Evolutionary conservation across 2,113 vertebrate species (phyloP).

Genomic region (Piaya cayana): DNA sequence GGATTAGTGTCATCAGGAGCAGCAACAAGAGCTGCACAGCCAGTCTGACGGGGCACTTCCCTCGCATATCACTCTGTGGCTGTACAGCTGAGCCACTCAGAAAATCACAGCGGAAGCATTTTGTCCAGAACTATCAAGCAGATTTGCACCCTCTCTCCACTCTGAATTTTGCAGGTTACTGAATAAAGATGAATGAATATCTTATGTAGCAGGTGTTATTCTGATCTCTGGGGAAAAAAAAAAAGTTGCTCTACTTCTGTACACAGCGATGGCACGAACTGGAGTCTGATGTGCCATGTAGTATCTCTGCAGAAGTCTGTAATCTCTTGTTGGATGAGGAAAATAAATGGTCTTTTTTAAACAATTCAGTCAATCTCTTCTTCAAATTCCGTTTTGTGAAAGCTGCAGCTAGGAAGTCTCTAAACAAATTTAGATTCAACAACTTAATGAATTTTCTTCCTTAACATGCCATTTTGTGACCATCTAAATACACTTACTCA

Average conservation of each 20-base stretch:
- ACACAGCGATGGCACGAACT: not conserved
- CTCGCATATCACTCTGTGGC: not conserved
- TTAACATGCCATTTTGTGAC: not conserved
- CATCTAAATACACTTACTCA: not conserved
- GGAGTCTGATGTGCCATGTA: not conserved
- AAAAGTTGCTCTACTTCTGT: not conserved
- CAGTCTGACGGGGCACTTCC: constrained; percentile 54
- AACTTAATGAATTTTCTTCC: not conserved
- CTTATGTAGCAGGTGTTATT: constrained; percentile 36
- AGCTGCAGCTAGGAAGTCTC: not conserved
- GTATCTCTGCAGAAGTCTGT: not conserved
- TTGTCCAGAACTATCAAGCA: constrained; percentile 55
- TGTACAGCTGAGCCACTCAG: constrained; percentile 58
- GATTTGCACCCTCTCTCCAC: constrained; percentile 35
- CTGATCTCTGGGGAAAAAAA: not conserved
- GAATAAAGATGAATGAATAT: constrained; percentile 66
- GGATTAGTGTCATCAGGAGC: constrained; percentile 73
- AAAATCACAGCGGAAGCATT: constrained; percentile 57
- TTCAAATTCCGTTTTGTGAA: not conserved
- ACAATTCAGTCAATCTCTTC: not conserved
- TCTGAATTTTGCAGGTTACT: constrained; percentile 42
- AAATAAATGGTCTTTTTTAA: constrained; percentile 6
- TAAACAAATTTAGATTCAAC: not conserved
- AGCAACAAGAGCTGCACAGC: constrained; percentile 58
- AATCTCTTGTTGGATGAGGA: not conserved